Evolutionary conservation across 2,888 invertebrate species (phyloP).

Genomic region (Tridacna gigas): DNA sequence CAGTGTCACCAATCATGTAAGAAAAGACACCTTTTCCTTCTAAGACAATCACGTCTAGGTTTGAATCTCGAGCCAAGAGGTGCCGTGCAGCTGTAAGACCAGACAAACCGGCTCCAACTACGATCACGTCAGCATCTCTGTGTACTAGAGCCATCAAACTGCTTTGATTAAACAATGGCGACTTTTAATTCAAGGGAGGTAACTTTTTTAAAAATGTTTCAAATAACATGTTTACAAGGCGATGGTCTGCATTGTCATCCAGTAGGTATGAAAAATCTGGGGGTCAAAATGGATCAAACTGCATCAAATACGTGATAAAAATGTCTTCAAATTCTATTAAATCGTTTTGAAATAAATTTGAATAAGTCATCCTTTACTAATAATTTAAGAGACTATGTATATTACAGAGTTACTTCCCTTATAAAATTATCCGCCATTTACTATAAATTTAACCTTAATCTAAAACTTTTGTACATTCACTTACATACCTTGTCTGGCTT

Average conservation of each 20-base stretch:
- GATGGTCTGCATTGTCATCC: too few species aligned
- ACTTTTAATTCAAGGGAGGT: too few species aligned
- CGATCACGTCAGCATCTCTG: constrained; percentile 77
- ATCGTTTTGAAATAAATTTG: background rate
- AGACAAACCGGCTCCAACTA: constrained; percentile 83
- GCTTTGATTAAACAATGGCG: background rate
- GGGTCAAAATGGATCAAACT: too few species aligned
- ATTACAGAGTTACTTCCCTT: constrained; percentile 5
- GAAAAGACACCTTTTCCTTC: constrained; percentile 84
- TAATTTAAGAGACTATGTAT: background rate
- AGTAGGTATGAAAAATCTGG: too few species aligned
- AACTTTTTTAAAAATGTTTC: too few species aligned
- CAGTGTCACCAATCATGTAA: too few species aligned
- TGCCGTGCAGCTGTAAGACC: constrained; percentile 84
- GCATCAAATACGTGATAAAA: background rate
- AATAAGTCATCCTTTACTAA: background rate
- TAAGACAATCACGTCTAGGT: constrained; percentile 81
- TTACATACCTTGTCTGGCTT: too few species aligned
- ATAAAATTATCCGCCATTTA: constrained; percentile 22
- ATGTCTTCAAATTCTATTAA: background rate
- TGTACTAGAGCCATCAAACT: constrained; percentile 2
- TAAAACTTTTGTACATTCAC: background rate
- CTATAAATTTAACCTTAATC: constrained; percentile 4
- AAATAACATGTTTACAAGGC: too few species aligned
- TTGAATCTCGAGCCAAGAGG: constrained; percentile 78